Evolutionary conservation across 2,888 invertebrate species (phyloP).

Genomic region (Trypoxylon attenuatum): DNA sequence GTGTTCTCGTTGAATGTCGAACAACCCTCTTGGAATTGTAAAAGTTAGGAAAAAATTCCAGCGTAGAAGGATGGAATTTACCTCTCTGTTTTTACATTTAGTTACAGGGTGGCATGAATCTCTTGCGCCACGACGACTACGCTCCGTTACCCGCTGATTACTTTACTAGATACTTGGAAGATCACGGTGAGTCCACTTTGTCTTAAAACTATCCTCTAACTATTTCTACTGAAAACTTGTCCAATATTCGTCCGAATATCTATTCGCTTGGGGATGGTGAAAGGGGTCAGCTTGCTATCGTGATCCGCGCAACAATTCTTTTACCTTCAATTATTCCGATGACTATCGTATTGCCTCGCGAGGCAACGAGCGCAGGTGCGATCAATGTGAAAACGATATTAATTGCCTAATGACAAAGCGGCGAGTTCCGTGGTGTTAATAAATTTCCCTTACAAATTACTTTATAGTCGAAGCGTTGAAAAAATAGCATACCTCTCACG

Average conservation of each 20-base stretch:
- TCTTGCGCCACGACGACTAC: conserved; percentile 26
- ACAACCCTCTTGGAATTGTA: too few relatives aligned
- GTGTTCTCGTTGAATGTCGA: too few relatives aligned
- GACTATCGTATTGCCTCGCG: background rate
- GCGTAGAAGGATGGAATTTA: too few relatives aligned
- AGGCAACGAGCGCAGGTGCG: too few relatives aligned
- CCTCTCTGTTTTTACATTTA: too few relatives aligned
- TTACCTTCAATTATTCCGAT: background rate
- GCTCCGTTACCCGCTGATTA: conserved; percentile 10
- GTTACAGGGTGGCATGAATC: conserved; percentile 23
- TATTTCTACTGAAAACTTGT: background rate
- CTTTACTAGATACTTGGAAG: conserved; percentile 22
- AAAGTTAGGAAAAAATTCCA: too few relatives aligned
- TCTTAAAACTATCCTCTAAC: background rate
- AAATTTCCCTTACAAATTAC: too few relatives aligned
- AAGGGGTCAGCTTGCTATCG: background rate
- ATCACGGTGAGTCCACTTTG: conserved; percentile 37
- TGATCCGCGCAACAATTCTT: background rate
- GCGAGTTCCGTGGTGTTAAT: too few relatives aligned
- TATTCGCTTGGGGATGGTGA: background rate
- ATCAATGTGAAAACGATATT: background rate
- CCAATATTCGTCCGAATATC: too few relatives aligned
- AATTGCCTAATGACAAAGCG: too few relatives aligned
- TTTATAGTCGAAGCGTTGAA: too few relatives aligned
- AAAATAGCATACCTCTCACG: too few relatives aligned